Evolutionary conservation across 2,888 invertebrate species (phyloP).

Genomic region (Drosophila cyrtoloma): DNA sequence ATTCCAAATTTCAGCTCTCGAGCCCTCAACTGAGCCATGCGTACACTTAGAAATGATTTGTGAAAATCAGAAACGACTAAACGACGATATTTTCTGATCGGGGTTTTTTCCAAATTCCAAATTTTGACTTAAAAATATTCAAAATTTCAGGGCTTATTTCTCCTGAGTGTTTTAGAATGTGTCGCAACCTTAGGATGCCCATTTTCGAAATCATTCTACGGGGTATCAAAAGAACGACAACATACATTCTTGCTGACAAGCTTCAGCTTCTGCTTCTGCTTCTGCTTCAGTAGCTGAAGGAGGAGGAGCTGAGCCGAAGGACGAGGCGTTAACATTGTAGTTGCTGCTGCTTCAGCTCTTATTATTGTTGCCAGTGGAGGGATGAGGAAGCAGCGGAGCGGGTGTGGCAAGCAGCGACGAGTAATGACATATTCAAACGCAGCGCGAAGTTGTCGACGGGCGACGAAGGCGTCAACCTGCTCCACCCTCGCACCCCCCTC

Average conservation of each 20-base stretch:
- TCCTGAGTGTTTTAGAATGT: background rate
- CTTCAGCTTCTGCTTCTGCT: conserved; percentile 9
- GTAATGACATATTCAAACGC: conserved; percentile 78
- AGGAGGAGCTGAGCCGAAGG: conserved; percentile 29
- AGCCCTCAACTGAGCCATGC: background rate
- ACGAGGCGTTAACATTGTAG: conserved; percentile 72
- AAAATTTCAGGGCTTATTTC: background rate
- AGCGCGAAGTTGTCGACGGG: conserved; percentile 77
- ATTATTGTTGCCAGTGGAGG: conserved; percentile 24
- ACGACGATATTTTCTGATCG: background rate
- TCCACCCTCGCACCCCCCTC: conserved; percentile 15
- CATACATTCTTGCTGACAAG: conserved; percentile 61
- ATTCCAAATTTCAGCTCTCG: too few relatives aligned
- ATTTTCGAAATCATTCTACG: background rate
- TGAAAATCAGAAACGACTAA: background rate
- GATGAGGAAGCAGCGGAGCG: background rate
- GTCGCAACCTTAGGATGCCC: background rate
- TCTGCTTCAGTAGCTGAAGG: background rate
- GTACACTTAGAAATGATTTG: background rate
- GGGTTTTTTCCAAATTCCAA: background rate
- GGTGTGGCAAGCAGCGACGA: conserved; percentile 41
- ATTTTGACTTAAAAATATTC: background rate
- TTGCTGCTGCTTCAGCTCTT: conserved; percentile 36
- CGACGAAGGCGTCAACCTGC: conserved; percentile 57
- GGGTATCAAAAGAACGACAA: conserved; percentile 18